phyloP scores from a whole-genome alignment of 2,888 invertebrate genomes.

The Dicyrtoma fusca region DNA sequence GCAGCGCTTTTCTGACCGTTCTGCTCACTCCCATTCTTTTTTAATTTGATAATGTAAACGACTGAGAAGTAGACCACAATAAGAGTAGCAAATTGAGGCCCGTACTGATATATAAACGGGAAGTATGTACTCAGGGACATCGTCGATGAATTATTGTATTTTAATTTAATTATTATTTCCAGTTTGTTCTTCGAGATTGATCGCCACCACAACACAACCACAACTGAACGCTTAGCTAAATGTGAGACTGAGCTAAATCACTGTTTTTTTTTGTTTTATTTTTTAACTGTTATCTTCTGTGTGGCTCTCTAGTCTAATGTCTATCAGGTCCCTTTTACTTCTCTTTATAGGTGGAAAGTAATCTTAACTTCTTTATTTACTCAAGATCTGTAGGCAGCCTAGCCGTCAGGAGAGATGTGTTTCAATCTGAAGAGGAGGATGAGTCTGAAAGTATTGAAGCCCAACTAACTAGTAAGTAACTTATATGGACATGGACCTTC shows the following conservation, averaged over 20 bases:
- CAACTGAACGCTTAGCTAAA: too few relatives aligned
- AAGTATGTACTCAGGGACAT: slow-evolving; percentile 16
- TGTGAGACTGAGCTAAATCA: not conserved
- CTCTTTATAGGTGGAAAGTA: not conserved
- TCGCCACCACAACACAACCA: too few relatives aligned
- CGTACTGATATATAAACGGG: slow-evolving; percentile 22
- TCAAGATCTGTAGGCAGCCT: not conserved
- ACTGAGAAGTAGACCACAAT: slow-evolving; percentile 13
- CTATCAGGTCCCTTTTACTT: not conserved
- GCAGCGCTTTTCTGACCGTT: not conserved
- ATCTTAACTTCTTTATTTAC: not conserved
- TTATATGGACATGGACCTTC: too few relatives aligned
- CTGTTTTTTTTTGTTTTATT: not conserved
- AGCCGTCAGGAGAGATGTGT: not conserved
- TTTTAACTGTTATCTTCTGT: too few relatives aligned
- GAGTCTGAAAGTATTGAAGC: too few relatives aligned
- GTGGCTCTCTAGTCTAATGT: not conserved
- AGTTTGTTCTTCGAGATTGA: too few relatives aligned
- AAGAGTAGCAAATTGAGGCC: slow-evolving; percentile 6
- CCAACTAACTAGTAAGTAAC: too few relatives aligned
- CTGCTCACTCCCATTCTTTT: not conserved
- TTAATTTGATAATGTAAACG: not conserved
- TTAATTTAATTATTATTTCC: too few relatives aligned
- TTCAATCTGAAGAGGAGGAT: too few relatives aligned
- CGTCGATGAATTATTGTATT: too few relatives aligned